Base-by-base conservation (phyloP, 2,797 vertebrate genomes). In the Acanthurus tractus region DNA sequence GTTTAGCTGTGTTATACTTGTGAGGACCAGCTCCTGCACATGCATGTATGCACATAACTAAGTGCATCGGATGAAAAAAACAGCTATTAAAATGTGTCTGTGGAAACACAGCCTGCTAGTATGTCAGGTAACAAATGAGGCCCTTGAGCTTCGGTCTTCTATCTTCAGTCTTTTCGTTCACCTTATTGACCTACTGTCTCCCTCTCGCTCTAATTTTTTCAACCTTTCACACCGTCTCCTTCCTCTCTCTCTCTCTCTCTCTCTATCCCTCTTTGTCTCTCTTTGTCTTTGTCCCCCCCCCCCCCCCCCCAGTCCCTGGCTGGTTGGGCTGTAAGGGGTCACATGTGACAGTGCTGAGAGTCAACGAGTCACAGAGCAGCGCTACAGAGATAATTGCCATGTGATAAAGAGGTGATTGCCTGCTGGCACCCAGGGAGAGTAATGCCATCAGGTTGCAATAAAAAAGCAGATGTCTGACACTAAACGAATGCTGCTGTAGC, bases 341-440 rank as follows among this genome's bases (percentile, higher is more conserved):
- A 94, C 92, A 87, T 94, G 93, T 94, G 92, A 93, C 91, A 85
- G 91, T 86, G 85, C 85, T 83, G 88, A 88, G 92, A 93, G 92
- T 88, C 86, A 62, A 80, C 78, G 82, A 93, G 94, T 92, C 94
- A 91, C 92, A 87, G 89, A 94, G 92, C 91, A 90, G 88, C 80
- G 90, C 94, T 94, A 91, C 91, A 86, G 82, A 90, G 94, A 95
- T 95, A 96, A 96, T 96, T 95, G 95, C 93, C 93, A 94, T 94
- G 94, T 96, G 95, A 96, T 96, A 96, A 95, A 95, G 94, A 95
- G 94, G 93, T 94, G 95, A 96, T 95, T 95, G 94, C 93, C 90
- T 94, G 93, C 91, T 94, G 94, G 93, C 94, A 94, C 92, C 90
- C 77, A 88, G 92, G 92, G 92, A 94, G 93, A 94, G 92, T 93